Evolutionary conservation across 1,140 invertebrate species (phyloP), one percentile per base, ranked within the genome.

Genomic region (Drosophila bifasciata): DNA sequence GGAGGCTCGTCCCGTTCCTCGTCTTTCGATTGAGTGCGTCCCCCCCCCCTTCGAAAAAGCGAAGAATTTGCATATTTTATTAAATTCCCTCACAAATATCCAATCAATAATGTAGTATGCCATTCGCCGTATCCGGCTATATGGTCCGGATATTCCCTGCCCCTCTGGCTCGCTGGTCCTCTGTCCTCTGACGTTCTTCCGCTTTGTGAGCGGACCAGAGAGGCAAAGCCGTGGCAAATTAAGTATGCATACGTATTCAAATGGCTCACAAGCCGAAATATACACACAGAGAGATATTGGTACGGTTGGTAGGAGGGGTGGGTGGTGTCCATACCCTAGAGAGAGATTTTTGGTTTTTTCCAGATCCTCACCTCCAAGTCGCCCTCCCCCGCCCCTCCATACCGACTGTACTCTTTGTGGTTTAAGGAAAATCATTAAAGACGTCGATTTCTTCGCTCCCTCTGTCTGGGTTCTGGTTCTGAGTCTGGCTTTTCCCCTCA

Each of bases 221-320:
- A 75, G 70, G 45, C 79, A 79, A 84, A 86, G 81, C 77, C 80
- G 73, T 81, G 74, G 74, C 78, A 86, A 86, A 86, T 86, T 86
- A 86, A 86, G 74, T 86, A 86, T 86, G 83, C 83, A 86, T 86
- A 83, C 83, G 83, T 78, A 88, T 86, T 86, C 83, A 86, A 86
- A 86, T 83, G 75, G 74, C 69, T 88, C 78, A 81, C 70, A 79
- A 75, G 70, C 59, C 75, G 72, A 62, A 61, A 70, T 66, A 74
- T 73, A 85, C 77, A 79, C 73, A 70, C 77, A 80, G 68, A 66
- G 50, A 76, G 44, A 68, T 43, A 63, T 56, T 56, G 55, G 63
- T 46, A 25, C 39, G 36, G 16, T 16, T 17, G 58, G 16, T 36
- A 52, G 55, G 15, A 40, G 19, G 56, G n/a, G 17, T 15, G 28